Conservation (phyloP, 2,888 invertebrate species). For the Acleris emargana region DNA sequence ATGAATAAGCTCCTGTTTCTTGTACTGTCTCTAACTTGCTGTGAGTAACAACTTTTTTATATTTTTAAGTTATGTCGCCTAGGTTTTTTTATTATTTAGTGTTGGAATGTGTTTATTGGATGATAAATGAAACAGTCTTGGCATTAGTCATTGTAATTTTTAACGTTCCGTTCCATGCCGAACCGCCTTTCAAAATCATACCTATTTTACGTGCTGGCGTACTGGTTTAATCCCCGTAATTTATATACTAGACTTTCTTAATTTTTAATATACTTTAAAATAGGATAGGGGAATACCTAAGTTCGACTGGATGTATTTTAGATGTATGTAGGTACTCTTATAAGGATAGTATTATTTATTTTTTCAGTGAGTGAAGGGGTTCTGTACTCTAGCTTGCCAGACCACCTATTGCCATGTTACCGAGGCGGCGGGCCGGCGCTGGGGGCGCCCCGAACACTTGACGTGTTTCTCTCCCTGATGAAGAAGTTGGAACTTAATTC, state of each 20-base stretch:
- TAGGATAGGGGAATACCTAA: no score
- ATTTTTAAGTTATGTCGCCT: conserved; percentile 9
- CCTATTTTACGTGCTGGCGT: no score
- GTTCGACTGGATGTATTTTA: no score
- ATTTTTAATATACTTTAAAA: no score
- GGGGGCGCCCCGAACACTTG: conserved; percentile 82
- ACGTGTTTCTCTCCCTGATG: conserved; percentile 84
- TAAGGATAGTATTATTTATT: conserved; percentile 3
- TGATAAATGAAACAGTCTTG: no score
- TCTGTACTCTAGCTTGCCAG: conserved; percentile 78
- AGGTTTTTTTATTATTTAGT: conserved; percentile 6
- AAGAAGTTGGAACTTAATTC: conserved; percentile 84
- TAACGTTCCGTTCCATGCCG: no score
- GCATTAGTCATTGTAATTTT: no score
- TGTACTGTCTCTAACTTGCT: conserved; percentile 42
- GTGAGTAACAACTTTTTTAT: conserved; percentile 53
- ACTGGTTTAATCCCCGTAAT: no score
- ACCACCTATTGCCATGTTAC: conserved; percentile 85
- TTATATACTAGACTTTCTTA: no score
- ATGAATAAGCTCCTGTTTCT: conserved; percentile 51
- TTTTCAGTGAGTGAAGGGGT: conserved; percentile 57
- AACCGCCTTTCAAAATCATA: no score
- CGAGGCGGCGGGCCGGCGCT: conserved; percentile 71
- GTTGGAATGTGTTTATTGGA: no score
- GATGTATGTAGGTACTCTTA: no score